phyloP scores from a whole-genome alignment of 2,113 vertebrate genomes.

The Struthio camelus region DNA sequence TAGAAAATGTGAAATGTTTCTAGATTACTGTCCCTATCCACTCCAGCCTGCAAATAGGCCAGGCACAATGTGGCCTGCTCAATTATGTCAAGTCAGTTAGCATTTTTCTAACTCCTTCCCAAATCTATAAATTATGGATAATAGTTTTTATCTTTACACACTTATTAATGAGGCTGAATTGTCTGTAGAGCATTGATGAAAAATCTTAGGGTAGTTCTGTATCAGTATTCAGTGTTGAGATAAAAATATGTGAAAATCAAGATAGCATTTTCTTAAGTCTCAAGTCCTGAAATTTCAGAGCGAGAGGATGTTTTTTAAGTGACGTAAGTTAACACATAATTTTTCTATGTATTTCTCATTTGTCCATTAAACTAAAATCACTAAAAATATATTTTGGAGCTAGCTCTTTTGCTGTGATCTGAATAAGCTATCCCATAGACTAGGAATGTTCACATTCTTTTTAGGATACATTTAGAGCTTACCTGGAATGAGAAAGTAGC shows the following conservation, averaged over 20 bases:
- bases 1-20: not conserved
- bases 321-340: not conserved
- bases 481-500: not conserved
- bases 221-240: not conserved
- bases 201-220: not conserved
- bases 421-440: not conserved
- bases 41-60: not conserved
- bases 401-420: not conserved
- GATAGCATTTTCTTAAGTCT: not conserved
- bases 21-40: not conserved
- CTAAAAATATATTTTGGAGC: not conserved
- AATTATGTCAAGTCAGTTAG: not conserved
- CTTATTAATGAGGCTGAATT: not conserved
- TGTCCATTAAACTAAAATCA: not conserved
- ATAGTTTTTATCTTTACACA: accelerated
- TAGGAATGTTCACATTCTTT: not conserved
- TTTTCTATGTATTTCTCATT: not conserved
- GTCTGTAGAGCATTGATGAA: not conserved
- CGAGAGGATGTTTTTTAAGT: not conserved
- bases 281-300: not conserved
- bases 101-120: not conserved
- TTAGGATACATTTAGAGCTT: not conserved
- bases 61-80: not conserved
- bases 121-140: not conserved
- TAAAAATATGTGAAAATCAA: not conserved